A percentile compares a stretch with the other conserved stretches of the same genome.
Conservation (phyloP, 2,797 vertebrate species). For the Malurus leucopterus region DNA sequence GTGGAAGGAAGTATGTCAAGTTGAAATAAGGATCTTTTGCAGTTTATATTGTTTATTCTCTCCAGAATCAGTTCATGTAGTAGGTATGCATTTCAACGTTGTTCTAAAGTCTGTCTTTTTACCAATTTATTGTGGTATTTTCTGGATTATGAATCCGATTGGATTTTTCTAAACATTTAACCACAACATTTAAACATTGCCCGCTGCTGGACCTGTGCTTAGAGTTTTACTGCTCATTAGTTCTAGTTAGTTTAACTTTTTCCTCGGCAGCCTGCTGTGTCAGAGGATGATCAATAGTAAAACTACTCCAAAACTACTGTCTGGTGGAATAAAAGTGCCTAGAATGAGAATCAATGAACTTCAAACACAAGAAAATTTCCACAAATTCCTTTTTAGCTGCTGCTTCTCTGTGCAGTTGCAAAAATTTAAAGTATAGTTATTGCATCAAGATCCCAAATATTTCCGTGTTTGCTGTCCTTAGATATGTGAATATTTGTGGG, state of each 20-base stretch:
- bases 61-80: not conserved
- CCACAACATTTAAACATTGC: not conserved
- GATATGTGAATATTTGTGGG: not conserved
- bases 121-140: not conserved
- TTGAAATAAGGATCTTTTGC: not conserved
- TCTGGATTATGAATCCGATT: not conserved
- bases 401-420: not conserved
- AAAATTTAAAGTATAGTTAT: not conserved
- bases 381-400: not conserved
- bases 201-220: not conserved
- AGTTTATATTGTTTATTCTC: not conserved
- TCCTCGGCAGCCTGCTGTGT: not conserved
- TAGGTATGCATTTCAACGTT: not conserved
- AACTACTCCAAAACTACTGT: not conserved
- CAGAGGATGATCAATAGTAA: conserved; percentile 5
- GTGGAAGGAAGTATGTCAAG: not conserved
- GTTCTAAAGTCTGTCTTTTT: not conserved
- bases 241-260: conserved; percentile 3
- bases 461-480: not conserved
- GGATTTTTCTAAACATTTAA: not conserved
- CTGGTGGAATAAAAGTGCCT: not conserved
- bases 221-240: not conserved
- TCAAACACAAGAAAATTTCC: conserved; percentile 13
- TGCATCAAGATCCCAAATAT: not conserved
- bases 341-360: not conserved